These are phyloP conservation scores for Stegana nigrithorax DNA, from an alignment of 2,888 invertebrate species.

Conservation along the genomic window DNA sequence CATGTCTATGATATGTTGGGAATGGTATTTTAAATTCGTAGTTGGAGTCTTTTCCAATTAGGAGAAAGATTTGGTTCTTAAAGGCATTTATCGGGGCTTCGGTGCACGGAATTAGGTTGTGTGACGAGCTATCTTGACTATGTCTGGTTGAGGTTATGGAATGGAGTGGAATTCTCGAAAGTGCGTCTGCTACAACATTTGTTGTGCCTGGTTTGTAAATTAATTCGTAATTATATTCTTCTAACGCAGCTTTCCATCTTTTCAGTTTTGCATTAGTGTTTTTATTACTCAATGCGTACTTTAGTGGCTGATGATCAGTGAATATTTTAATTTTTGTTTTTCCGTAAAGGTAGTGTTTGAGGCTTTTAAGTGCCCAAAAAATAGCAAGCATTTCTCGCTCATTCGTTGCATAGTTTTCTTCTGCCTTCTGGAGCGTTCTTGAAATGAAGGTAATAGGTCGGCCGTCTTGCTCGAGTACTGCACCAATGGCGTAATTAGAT, in stretches of 20 bases:
- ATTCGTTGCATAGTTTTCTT: slow-evolving; percentile 1
- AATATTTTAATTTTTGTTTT: slow-evolving; percentile 21
- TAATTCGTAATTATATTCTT: slow-evolving; percentile 23
- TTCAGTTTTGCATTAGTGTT: slow-evolving; percentile 21
- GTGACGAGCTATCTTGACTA: slow-evolving; percentile 25
- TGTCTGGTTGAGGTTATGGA: slow-evolving; percentile 21
- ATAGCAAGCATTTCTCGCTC: neutral
- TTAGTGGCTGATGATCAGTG: slow-evolving; percentile 29
- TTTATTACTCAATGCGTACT: slow-evolving; percentile 16
- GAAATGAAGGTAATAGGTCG: slow-evolving; percentile 21
- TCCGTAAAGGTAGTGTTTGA: slow-evolving; percentile 23
- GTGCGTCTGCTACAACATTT: slow-evolving; percentile 25
- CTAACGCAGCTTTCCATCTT: slow-evolving; percentile 22
- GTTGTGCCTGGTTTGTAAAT: slow-evolving; percentile 17
- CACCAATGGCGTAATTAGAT: slow-evolving; percentile 19
- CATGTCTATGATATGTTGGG: slow-evolving; percentile 20
- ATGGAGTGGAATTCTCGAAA: slow-evolving; percentile 22
- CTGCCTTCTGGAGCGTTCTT: slow-evolving; percentile 10
- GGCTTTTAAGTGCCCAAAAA: neutral
- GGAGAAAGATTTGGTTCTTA: slow-evolving; percentile 25
- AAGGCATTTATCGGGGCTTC: slow-evolving; percentile 27
- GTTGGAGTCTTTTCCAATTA: too few relatives aligned
- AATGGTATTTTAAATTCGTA: neutral
- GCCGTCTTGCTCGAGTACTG: slow-evolving; percentile 10
- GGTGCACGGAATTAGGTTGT: slow-evolving; percentile 22